These are phyloP conservation scores for Oscarella lobularis DNA, from an alignment of 37 sponge, comb jelly and placozoan species.

Conservation along the genomic window DNA sequence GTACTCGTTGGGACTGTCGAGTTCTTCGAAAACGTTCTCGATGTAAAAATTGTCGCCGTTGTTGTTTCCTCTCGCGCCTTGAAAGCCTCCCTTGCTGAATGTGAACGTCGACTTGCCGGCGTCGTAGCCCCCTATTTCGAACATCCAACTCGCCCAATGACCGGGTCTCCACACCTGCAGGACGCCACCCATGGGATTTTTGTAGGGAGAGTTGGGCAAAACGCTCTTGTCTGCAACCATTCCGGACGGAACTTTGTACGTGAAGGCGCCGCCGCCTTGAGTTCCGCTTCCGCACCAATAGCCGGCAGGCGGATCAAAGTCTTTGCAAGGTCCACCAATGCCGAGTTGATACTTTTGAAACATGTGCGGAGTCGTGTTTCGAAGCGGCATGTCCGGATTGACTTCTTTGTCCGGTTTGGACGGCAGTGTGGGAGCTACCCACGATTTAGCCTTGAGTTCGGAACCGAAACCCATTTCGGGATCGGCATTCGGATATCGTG, in stretches of 20 bases:
- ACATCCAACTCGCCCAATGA: slow-evolving; percentile 41
- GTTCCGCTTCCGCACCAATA: slow-evolving; percentile 17
- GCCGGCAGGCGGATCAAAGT: slow-evolving; percentile 21
- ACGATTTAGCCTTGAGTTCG: slow-evolving; percentile 11
- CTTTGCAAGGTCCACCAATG: slow-evolving; percentile 16
- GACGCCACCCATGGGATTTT: slow-evolving; percentile 10
- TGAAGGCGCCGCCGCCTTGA: slow-evolving; percentile 16
- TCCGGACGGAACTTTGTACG: slow-evolving; percentile 18
- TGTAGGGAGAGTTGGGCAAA: slow-evolving; percentile 17
- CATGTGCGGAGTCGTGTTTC: not conserved
- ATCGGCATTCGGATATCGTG: slow-evolving; percentile 28
- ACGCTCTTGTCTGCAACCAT: slow-evolving; percentile 22
- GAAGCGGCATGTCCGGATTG: slow-evolving; percentile 8
- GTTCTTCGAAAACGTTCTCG: slow-evolving; percentile 40
- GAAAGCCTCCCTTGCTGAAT: slow-evolving; percentile 30
- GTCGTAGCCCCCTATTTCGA: slow-evolving; percentile 15
- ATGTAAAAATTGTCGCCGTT: slow-evolving; percentile 26
- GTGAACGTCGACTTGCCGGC: slow-evolving; percentile 7
- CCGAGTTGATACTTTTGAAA: slow-evolving; percentile 25
- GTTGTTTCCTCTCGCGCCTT: slow-evolving; percentile 27
- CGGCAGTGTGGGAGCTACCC: slow-evolving; percentile 13
- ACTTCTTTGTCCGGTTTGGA: slow-evolving; percentile 15
- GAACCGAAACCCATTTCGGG: slow-evolving; percentile 20
- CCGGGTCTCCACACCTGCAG: slow-evolving; percentile 16
- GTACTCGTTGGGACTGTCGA: slow-evolving; percentile 40